Evolutionary conservation across 1,140 invertebrate genomes (phyloP), one percentile per base, ranked within the genome.

Genomic region (Microplitis demolitor): DNA sequence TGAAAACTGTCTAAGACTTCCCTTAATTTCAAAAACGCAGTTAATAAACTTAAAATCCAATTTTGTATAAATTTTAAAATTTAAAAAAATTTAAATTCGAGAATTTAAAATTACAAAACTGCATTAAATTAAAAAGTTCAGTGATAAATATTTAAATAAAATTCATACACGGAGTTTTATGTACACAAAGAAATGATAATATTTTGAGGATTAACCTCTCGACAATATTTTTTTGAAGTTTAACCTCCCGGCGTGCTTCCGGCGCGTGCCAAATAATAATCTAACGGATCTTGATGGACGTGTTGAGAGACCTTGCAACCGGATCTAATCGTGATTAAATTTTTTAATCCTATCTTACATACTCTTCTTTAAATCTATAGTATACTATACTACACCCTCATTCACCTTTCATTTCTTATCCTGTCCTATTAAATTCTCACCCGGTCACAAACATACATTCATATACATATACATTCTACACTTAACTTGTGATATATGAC

Each of bases 181-280:
- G 0, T 24, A 24, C 24, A 24, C 24, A 24, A 24, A 24, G 24
- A 24, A 24, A 24, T 24, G 24, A 24, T 24, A 24, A 54, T 54
- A 58, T 31, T 58, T 24, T 3, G 4, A 54, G 56, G 60, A 62
- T 62, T 62, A 62, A 62, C 60, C 60, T 62, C 60, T 62, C 60
- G 60, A 62, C 60, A 62, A 35, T 37, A 31, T 62, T 62, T 66
- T 35, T 24, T n/a, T 2, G 9, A 33, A 6, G 9, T 35, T 62
- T 62, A 3, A 62, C 33, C 39, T 16, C 37, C 66, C 31, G 51
- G 51, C 66, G 53, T 50, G 50, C 66, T 67, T 68, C n/a, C 37
- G 45, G 71, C 71, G 63, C 71, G 71, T 72, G 71, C 64, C 64
- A 39, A 72, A 72, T 67, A 60, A 72, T 72, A 72, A 72, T 72